Evolutionary conservation across 2,888 invertebrate species (phyloP).

Genomic region (Ecliptopera silaceata): DNA sequence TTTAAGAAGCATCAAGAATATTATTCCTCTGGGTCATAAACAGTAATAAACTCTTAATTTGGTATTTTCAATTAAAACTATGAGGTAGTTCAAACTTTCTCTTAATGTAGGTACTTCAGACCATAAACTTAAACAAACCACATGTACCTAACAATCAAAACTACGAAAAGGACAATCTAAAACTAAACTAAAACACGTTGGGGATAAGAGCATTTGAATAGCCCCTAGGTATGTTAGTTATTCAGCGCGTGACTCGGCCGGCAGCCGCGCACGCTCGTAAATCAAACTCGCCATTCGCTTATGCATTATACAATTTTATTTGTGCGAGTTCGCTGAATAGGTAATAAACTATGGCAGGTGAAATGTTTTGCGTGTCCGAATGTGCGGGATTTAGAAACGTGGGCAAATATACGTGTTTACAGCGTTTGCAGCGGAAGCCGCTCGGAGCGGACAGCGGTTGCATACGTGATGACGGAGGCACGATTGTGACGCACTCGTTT

Average conservation of each 20-base stretch:
- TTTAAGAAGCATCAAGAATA: too few relatives aligned
- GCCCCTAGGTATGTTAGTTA: conserved; percentile 75
- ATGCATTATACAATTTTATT: conserved; percentile 84
- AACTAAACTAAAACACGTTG: conserved; percentile 46
- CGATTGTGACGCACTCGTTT: conserved; percentile 4
- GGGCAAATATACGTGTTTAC: conserved; percentile 64
- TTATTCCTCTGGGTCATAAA: too few relatives aligned
- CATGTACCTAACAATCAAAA: conserved; percentile 25
- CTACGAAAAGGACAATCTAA: conserved; percentile 34
- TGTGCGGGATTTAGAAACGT: conserved; percentile 71
- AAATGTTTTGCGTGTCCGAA: conserved; percentile 71
- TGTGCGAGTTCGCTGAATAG: conserved; percentile 82
- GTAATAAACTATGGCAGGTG: conserved; percentile 81
- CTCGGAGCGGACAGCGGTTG: conserved; percentile 14
- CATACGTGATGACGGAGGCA: conserved; percentile 23
- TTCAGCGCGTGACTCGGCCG: conserved; percentile 70
- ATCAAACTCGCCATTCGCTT: conserved; percentile 82
- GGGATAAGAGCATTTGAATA: conserved; percentile 64
- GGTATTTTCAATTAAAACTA: too few relatives aligned
- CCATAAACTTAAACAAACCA: conserved; percentile 3
- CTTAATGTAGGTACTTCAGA: not conserved
- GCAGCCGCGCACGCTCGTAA: conserved; percentile 70
- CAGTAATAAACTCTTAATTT: too few relatives aligned
- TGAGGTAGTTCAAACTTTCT: not conserved
- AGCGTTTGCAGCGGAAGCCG: conserved; percentile 29